Conservation (phyloP, 2,113 vertebrate species). For the Oncorhynchus masou region DNA sequence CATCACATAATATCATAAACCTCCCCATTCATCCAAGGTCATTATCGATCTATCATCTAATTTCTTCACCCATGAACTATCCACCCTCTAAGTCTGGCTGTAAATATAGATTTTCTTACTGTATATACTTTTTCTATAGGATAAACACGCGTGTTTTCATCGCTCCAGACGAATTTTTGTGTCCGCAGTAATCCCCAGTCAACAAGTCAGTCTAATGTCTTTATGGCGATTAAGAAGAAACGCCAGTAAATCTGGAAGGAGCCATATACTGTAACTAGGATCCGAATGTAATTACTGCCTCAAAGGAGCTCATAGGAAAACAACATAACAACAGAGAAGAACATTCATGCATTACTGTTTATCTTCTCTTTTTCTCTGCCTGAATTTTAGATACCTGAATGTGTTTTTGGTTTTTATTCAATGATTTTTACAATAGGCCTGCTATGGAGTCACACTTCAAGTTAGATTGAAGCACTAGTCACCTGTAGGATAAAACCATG, state of each 20-base stretch:
- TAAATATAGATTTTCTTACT: not conserved
- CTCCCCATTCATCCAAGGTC: not conserved
- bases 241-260: conserved; percentile 59
- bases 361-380: conserved; percentile 13
- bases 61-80: not conserved
- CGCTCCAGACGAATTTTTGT: conserved; percentile 36
- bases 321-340: conserved; percentile 51
- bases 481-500: not conserved
- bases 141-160: conserved; percentile 33
- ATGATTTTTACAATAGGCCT: not conserved
- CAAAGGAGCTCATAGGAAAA: conserved; percentile 50
- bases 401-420: not conserved
- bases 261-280: conserved; percentile 41
- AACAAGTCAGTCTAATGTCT: conserved; percentile 52
- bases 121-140: not conserved
- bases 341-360: not conserved
- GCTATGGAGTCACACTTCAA: not conserved
- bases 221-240: conserved; percentile 58
- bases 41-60: not conserved
- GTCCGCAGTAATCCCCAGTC: conserved; percentile 52
- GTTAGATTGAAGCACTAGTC: not conserved
- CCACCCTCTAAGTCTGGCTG: not conserved
- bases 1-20: not conserved
- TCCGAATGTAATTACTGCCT: conserved; percentile 46
- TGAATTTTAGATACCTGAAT: not conserved